Evolutionary conservation across 2,888 invertebrate genomes (phyloP).

Genomic region (Hymenopus coronatus): DNA sequence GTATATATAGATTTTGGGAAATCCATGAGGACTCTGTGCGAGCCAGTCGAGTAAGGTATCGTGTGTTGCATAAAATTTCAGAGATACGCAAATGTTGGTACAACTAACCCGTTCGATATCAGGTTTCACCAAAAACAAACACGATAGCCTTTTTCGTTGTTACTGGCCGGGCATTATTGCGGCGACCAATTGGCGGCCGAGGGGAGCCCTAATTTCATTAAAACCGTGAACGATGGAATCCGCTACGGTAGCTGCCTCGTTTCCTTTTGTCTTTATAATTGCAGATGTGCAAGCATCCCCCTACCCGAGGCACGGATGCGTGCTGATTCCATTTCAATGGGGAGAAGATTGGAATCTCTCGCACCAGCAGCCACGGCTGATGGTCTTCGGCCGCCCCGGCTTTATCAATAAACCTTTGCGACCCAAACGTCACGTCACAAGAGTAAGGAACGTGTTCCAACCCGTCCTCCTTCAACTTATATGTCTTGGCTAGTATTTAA

Average conservation of each 20-base stretch:
- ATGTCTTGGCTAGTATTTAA: too few relatives aligned
- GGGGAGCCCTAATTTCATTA: conserved; percentile 12
- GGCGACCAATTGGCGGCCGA: background rate
- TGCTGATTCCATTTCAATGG: conserved; percentile 29
- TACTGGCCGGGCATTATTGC: background rate
- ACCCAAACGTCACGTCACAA: background rate
- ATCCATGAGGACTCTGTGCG: too few relatives aligned
- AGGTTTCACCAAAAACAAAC: background rate
- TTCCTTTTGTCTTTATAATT: conserved; percentile 29
- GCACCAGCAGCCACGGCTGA: conserved; percentile 23
- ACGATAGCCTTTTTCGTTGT: background rate
- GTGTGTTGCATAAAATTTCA: background rate
- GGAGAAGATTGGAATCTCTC: conserved; percentile 30
- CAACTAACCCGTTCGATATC: background rate
- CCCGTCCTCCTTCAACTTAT: background rate
- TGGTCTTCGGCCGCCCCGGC: background rate
- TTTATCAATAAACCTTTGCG: background rate
- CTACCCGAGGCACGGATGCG: conserved; percentile 21
- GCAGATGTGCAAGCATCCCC: background rate
- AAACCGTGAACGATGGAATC: conserved; percentile 15
- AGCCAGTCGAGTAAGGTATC: too few relatives aligned
- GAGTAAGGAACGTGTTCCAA: background rate
- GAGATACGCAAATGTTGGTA: background rate
- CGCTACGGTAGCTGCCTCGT: background rate
- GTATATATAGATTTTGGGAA: too few relatives aligned